Evolutionary conservation across 2,797 vertebrate genomes (phyloP).

Genomic region (Columba guinea): DNA sequence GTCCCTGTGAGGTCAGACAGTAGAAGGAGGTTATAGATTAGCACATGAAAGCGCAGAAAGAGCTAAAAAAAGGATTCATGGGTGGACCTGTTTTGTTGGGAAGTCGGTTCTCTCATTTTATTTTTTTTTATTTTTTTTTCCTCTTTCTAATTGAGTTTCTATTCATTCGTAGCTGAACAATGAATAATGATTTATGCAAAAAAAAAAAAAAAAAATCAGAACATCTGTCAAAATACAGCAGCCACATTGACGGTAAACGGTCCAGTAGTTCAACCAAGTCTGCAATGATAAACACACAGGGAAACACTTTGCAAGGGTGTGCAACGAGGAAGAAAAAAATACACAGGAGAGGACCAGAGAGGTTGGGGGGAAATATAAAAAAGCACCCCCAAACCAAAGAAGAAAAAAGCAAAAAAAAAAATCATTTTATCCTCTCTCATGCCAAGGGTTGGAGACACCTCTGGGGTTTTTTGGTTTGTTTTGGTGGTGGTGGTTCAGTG

Average conservation of each 20-base stretch:
- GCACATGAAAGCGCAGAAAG: conserved; percentile 83
- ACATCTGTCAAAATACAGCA: conserved; percentile 62
- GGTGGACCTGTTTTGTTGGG: conserved; percentile 61
- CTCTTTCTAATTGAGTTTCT: neutral
- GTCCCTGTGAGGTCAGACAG: conserved; percentile 91
- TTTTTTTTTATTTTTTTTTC: neutral
- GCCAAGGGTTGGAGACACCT: neutral
- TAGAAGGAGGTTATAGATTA: conserved; percentile 88
- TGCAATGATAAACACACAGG: conserved; percentile 69
- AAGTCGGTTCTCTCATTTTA: neutral
- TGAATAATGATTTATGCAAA: conserved; percentile 1
- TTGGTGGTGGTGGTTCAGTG: neutral
- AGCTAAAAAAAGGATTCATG: conserved; percentile 77
- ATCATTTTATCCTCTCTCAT: neutral
- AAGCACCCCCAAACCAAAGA: neutral
- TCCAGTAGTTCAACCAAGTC: conserved; percentile 39
- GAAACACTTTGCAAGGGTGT: conserved; percentile 17
- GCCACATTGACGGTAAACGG: neutral
- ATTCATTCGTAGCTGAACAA: neutral
- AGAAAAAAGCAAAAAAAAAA: neutral
- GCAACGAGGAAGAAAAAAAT: conserved; percentile 25
- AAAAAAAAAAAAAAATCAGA: conserved; percentile 44
- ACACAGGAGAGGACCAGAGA: neutral
- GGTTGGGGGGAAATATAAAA: neutral
- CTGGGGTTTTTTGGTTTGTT: neutral